Evolutionary conservation across 2,113 vertebrate species (phyloP).

Genomic region (Gymnorhina tibicen): DNA sequence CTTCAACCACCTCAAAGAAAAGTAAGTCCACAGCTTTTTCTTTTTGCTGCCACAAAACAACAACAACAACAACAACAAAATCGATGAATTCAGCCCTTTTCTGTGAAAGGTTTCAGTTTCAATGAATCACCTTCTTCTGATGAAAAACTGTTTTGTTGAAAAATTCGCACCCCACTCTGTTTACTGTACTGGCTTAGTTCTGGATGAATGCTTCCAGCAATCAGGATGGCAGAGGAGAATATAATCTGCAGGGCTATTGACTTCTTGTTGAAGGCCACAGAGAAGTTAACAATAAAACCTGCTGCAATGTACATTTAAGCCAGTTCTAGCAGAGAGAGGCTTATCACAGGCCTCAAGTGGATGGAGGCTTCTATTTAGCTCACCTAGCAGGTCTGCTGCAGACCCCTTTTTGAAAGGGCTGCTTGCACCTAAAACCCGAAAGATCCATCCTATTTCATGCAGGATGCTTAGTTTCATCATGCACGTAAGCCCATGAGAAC

Average conservation of each 20-base stretch:
- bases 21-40: background rate
- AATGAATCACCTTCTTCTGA: conserved; percentile 8
- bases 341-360: background rate
- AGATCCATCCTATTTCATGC: background rate
- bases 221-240: conserved; percentile 38
- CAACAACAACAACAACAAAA: background rate
- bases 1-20: background rate
- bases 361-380: background rate
- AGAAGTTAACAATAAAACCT: conserved; percentile 43
- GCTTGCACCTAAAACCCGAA: background rate
- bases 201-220: conserved; percentile 9
- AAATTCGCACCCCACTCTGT: background rate
- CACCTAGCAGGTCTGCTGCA: background rate
- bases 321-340: background rate
- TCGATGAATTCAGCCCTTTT: background rate
- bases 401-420: background rate
- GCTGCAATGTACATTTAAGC: conserved; percentile 36
- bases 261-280: conserved; percentile 50
- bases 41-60: background rate
- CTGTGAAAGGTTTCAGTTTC: conserved; percentile 13
- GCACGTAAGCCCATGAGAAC: background rate
- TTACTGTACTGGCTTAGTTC: conserved; percentile 45
- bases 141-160: conserved; percentile 16
- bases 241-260: conserved; percentile 38
- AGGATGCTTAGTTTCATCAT: background rate